A percentile compares a stretch with the other conserved stretches of the same genome.
Conservation (phyloP, 2,797 vertebrate species). For the Molossus molossus region DNA sequence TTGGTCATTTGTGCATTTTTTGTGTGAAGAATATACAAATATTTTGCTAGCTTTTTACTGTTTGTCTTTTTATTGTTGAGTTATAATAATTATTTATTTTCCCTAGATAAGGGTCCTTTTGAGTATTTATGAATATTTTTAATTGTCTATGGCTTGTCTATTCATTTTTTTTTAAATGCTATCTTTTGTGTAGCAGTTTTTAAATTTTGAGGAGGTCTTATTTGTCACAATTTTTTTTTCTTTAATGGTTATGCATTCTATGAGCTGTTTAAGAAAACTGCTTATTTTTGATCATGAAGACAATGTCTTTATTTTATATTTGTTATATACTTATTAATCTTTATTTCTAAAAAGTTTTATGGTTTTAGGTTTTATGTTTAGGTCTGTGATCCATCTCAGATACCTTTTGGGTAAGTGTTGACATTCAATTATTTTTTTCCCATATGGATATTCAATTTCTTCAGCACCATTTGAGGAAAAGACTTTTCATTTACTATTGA, state of each 20-base stretch:
- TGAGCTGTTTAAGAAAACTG: not conserved
- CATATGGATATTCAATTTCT: not conserved
- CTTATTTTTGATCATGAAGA: not conserved
- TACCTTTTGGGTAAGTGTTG: not conserved
- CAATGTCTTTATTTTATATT: not conserved
- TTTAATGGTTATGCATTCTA: not conserved
- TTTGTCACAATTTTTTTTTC: not conserved
- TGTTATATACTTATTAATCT: not conserved
- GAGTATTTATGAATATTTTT: conserved; percentile 39
- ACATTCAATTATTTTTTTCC: not conserved
- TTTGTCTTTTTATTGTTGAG: not conserved
- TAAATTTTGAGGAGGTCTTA: not conserved
- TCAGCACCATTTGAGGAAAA: not conserved
- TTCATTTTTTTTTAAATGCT: not conserved
- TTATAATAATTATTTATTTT: conserved; percentile 10
- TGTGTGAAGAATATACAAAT: not conserved
- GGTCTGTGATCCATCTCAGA: not conserved
- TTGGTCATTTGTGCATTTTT: not conserved
- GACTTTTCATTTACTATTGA: not conserved
- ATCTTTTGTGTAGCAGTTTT: not conserved
- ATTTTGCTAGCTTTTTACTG: not conserved
- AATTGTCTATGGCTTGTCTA: not conserved
- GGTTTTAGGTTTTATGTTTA: conserved; percentile 46
- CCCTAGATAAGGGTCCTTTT: not conserved
- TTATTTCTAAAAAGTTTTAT: conserved; percentile 36